Evolutionary conservation across 2,113 vertebrate species (phyloP).

Genomic region (Clinocottus analis): DNA sequence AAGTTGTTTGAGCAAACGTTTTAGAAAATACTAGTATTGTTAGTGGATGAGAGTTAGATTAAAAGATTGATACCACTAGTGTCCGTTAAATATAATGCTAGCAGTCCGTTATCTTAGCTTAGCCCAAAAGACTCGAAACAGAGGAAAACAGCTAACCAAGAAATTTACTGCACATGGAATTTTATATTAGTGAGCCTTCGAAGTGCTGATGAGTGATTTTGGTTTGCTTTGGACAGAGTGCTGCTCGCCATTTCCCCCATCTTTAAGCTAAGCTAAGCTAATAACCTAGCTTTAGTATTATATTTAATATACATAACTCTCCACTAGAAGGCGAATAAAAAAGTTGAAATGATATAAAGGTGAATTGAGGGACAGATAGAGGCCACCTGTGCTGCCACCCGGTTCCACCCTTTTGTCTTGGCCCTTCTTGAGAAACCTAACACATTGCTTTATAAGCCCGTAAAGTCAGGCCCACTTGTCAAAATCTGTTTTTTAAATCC

Average conservation of each 20-base stretch:
- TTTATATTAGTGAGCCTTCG: neutral
- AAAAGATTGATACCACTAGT: neutral
- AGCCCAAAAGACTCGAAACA: neutral
- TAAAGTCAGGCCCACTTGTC: slow-evolving; percentile 69
- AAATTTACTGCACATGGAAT: neutral
- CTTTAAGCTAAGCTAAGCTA: neutral
- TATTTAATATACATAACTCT: neutral
- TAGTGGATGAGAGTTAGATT: neutral
- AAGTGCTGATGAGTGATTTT: neutral
- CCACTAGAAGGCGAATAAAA: neutral
- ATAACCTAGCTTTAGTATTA: neutral
- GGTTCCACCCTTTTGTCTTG: slow-evolving; percentile 3
- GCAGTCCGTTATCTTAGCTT: neutral
- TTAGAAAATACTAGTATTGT: neutral
- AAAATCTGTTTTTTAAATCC: slow-evolving; percentile 72
- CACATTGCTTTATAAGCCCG: slow-evolving; percentile 68
- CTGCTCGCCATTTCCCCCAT: neutral
- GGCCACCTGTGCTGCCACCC: slow-evolving; percentile 1
- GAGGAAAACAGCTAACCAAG: neutral
- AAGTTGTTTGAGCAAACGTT: neutral
- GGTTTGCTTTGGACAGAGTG: neutral
- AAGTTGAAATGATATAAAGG: neutral
- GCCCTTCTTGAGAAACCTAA: slow-evolving; percentile 32
- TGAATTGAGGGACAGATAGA: neutral
- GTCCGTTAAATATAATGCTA: neutral